Base-by-base conservation (phyloP, 30 jellyfish, hydroid and myxozoan species). In the Aurelia coerulea region DNA sequence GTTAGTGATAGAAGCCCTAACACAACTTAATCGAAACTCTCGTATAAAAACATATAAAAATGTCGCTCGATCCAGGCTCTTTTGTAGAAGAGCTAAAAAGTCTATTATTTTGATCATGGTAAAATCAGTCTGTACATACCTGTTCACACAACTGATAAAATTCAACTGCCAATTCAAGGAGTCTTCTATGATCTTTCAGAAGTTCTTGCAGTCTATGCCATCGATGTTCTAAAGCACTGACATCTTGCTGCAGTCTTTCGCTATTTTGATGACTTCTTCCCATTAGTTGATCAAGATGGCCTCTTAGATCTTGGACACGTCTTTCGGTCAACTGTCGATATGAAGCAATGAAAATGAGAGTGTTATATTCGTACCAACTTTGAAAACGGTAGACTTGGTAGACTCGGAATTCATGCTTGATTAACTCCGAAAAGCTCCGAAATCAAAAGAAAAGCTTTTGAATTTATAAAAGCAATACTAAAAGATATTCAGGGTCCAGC, bases 101-200 rank as follows among this genome's bases (percentile, higher is more conserved):
- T 3, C 51, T 9, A 39, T 9, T 39, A 39, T 39, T 39, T 23
- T 39, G 9, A 39, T 39, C 51, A 3, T 39, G 51, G 51, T 3
- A 39, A 6, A 39, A 39, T 39, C 51, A 46, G 5, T 46, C 56
- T 46, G 56, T 14, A 46, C 56, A 46, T 23, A 93, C 98, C 98
- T 93, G 98, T 76, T 93, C 98, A 41, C 96, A 88, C 41, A 88
- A 84, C 73, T 93, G 97, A 77, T 93, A 88, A 65, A 88, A 93
- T 68, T 82, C 96, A 15, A 93, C 94, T 8, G 97, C 97, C 5
- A 89, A n/a, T 10, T 93, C 91, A 5, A 93, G 93, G 42, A 82
- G 76, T 42, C 80, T 74, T 52, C 86, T 64, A 69, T 93, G 98
- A 34, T 88, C 97, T 73, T 79, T 73, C 69, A 93, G 81, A 62